A percentile compares a stretch with the other conserved stretches of the same genome.
phyloP scores from a whole-genome alignment of 2,797 vertebrate species.

The Podarcis lilfordi region DNA sequence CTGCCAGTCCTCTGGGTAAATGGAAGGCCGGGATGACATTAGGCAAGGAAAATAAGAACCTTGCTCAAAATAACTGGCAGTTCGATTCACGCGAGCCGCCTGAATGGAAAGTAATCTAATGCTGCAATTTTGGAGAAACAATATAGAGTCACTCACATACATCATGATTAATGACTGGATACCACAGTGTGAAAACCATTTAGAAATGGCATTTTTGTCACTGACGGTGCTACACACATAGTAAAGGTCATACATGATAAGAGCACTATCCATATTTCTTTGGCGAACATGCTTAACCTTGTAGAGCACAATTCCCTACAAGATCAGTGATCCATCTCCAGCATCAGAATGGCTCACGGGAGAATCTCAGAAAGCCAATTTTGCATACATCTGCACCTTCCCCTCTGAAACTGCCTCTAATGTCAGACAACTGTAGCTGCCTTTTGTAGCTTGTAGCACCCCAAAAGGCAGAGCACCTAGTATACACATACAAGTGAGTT shows the following conservation, averaged over 20 bases:
- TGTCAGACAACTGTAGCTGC: background rate
- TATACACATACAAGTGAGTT: background rate
- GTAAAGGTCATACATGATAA: constrained; percentile 73
- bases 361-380: constrained; percentile 56
- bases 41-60: constrained; percentile 51
- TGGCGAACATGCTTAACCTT: constrained; percentile 76
- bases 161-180: constrained; percentile 71
- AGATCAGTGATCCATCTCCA: constrained; percentile 64
- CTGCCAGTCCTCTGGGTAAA: constrained; percentile 48
- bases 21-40: constrained; percentile 20
- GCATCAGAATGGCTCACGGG: constrained; percentile 51
- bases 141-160: constrained; percentile 61
- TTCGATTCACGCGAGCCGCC: constrained; percentile 47
- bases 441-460: background rate
- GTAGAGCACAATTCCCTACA: constrained; percentile 65
- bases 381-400: constrained; percentile 49
- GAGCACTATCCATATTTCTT: constrained; percentile 70
- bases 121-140: constrained; percentile 63
- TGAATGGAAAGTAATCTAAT: constrained; percentile 46
- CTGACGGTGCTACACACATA: constrained; percentile 64
- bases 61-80: constrained; percentile 56
- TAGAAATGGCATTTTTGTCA: constrained; percentile 75
- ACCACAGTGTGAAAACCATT: constrained; percentile 73
- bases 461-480: background rate
- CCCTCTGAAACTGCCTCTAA: background rate